These are phyloP conservation scores for Aegypius monachus DNA, from an alignment of 2,113 vertebrate species.

Conservation along the genomic window DNA sequence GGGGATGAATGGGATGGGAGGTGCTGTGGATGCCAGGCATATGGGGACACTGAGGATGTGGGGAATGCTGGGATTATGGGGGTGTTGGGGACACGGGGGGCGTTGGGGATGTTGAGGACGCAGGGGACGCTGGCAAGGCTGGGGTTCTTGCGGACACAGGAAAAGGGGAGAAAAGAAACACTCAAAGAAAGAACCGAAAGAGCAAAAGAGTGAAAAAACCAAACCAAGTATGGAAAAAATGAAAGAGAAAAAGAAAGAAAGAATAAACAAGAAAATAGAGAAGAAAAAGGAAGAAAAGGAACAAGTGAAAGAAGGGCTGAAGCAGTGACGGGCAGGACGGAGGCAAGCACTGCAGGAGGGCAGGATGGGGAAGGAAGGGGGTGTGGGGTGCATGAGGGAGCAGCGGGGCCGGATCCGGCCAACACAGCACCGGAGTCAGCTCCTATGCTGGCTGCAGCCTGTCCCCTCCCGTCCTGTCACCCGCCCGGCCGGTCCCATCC, in stretches of 20 bases:
- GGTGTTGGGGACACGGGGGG: neutral
- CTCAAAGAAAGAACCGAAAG: neutral
- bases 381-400: neutral
- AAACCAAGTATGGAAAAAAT: neutral
- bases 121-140: neutral
- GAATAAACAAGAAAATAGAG: neutral
- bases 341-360: too few species aligned
- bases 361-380: too few species aligned
- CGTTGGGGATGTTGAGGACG: neutral
- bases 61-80: neutral
- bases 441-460: neutral
- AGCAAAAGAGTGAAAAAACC: neutral
- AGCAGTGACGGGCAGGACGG: neutral
- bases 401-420: neutral
- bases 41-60: neutral
- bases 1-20: neutral
- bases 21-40: too few species aligned
- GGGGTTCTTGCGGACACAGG: neutral
- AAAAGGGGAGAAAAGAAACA: neutral
- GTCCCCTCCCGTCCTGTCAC: neutral
- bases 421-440: neutral
- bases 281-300: neutral
- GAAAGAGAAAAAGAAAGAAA: neutral
- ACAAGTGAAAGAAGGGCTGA: neutral
- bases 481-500: neutral